Conservation (phyloP, 2,888 invertebrate genomes). For the Thera britannica region DNA sequence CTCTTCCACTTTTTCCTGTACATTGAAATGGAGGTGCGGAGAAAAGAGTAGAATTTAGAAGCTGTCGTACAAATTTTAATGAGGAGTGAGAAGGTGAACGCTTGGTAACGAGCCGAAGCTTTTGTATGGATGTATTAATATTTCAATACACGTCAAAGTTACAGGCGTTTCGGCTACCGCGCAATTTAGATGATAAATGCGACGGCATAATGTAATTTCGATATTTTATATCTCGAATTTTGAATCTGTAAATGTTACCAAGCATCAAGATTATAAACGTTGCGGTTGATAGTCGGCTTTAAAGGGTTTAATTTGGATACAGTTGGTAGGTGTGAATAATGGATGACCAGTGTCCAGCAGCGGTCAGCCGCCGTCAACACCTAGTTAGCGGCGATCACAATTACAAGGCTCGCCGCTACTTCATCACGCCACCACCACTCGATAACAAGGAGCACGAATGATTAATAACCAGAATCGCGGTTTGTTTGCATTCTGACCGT, state of each 20-base stretch:
- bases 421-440: constrained; percentile 73
- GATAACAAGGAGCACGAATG: constrained; percentile 76
- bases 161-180: constrained; percentile 43
- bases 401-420: constrained; percentile 70
- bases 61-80: constrained; percentile 84
- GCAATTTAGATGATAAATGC: constrained; percentile 41
- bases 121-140: constrained; percentile 65
- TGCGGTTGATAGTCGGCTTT: background rate
- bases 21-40: constrained; percentile 84
- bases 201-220: constrained; percentile 1
- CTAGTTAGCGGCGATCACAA: constrained; percentile 74
- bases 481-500: constrained; percentile 75
- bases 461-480: constrained; percentile 75
- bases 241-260: too few relatives aligned
- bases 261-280: background rate
- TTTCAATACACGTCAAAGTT: constrained; percentile 53
- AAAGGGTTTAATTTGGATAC: constrained; percentile 25
- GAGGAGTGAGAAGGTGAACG: constrained; percentile 78
- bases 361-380: constrained; percentile 53
- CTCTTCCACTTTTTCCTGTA: constrained; percentile 85
- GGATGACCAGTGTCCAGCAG: constrained; percentile 61
- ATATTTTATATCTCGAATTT: background rate
- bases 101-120: constrained; percentile 62
- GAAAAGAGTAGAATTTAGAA: constrained; percentile 84
- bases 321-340: constrained; percentile 53